Evolutionary conservation across 2,113 vertebrate species (phyloP), one percentile per base, ranked within the genome.

Genomic region (Larimichthys crocea): DNA sequence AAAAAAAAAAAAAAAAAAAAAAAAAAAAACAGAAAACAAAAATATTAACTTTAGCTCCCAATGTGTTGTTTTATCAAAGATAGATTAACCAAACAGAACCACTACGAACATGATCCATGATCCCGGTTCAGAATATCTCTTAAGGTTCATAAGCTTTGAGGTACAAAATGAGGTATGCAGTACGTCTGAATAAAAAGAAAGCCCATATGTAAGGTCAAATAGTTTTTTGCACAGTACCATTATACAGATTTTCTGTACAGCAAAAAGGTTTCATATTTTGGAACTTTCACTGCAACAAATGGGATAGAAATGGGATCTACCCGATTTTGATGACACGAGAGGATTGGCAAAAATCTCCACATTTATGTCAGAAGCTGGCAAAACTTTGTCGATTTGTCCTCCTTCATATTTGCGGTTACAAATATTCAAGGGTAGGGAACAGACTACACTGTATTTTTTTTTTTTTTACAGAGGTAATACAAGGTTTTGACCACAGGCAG

Each of bases 131-230:
- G 40, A 74, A 53, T 15, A 55, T 79, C 14, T 62, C 42, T 26
- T 22, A 74, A 57, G 66, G 60, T 74, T 68, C 35, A 50, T 19
- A 53, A 81, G 60, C 57, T 82, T 80, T 81, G 75, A 93, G 87
- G 80, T 92, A 90, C 86, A 90, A 89, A 82, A 84, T 80, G 84
- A 93, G 90, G 86, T 91, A 88, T 75, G 66, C 63, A 79, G 68
- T 70, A 82, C 67, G 73, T 75, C n/a, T 78, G 48, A 71, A 67
- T 73, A 80, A 62, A 87, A 88, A 88, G 67, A 22, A 71, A 86
- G 44, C 68, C 70, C 74, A 72, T 22, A 57, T 59, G 53, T 72
- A 29, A 63, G 22, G 46, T 80, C 40, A 74, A 44, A 64, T 44
- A 57, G 44, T 59, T 70, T 75, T 26, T 17, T 22, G 7, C 6